Percentiles rank a stretch among this genome's conserved stretches.
Conservation (phyloP, 1,140 invertebrate species). For the Pseudomyrmex sp. region DNA sequence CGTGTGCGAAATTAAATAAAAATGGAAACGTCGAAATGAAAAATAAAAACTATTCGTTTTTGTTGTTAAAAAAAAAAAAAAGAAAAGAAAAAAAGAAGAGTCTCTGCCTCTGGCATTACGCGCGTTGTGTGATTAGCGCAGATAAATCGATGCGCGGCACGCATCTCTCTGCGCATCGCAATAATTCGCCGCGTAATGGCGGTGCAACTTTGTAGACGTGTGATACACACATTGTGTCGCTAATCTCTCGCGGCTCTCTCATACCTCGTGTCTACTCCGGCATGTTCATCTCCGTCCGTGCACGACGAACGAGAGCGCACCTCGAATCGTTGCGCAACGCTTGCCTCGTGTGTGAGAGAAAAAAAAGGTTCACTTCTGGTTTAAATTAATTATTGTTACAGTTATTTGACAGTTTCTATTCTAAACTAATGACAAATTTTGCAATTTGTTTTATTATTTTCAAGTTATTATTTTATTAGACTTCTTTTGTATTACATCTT, state of each 20-base stretch:
- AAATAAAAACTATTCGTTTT: too few species aligned
- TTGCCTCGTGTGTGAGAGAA: background rate
- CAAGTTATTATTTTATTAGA: too few species aligned
- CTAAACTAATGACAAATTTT: too few species aligned
- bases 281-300: background rate
- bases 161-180: background rate
- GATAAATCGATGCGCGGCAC: slow-evolving; percentile 1
- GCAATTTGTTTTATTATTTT: too few species aligned
- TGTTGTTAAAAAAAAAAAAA: too few species aligned
- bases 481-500: background rate
- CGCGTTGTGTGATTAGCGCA: background rate
- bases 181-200: slow-evolving; percentile 1
- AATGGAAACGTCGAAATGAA: too few species aligned
- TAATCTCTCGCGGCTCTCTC: background rate
- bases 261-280: slow-evolving; percentile 8
- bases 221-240: slow-evolving; percentile 43
- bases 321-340: background rate
- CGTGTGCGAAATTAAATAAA: background rate
- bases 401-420: too few species aligned
- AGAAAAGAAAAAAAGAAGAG: too few species aligned
- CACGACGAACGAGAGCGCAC: background rate
- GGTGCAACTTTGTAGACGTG: slow-evolving; percentile 22
- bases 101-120: background rate
- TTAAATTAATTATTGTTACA: background rate
- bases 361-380: background rate